Conservation (phyloP, 2,888 invertebrate species). For the Chrysolina haemoptera region DNA sequence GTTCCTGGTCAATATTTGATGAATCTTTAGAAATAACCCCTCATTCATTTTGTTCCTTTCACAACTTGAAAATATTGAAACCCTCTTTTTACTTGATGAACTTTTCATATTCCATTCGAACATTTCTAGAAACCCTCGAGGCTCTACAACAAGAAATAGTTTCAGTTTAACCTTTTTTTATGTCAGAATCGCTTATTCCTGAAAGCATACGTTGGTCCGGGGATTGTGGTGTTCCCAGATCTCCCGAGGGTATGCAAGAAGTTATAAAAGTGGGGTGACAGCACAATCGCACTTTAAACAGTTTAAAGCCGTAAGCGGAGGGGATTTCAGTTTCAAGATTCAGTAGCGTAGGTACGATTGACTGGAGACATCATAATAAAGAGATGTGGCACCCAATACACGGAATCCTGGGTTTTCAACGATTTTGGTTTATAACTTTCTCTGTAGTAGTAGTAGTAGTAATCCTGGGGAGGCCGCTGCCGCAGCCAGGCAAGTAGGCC, state of each 20-base stretch:
- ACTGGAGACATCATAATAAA: background rate
- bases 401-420: too few species aligned
- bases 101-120: background rate
- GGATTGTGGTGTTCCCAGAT: constrained; percentile 49
- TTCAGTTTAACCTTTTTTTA: constrained; percentile 35
- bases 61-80: too few species aligned
- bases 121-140: background rate
- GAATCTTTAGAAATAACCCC: too few species aligned
- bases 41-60: too few species aligned
- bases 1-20: too few species aligned
- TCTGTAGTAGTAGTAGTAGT: too few species aligned
- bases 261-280: constrained; percentile 52
- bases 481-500: too few species aligned
- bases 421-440: too few species aligned
- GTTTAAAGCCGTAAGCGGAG: constrained; percentile 50
- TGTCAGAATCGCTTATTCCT: constrained; percentile 41
- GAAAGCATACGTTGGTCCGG: constrained; percentile 43
- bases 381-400: background rate
- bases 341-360: background rate
- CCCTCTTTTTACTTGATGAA: too few species aligned
- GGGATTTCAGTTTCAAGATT: constrained; percentile 14
- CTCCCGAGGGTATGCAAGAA: constrained; percentile 53
- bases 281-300: constrained; percentile 60
- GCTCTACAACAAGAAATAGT: constrained; percentile 2
- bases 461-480: too few species aligned